Conservation (phyloP, 2,113 vertebrate species). For the Rhinolophus ferrumequinum region DNA sequence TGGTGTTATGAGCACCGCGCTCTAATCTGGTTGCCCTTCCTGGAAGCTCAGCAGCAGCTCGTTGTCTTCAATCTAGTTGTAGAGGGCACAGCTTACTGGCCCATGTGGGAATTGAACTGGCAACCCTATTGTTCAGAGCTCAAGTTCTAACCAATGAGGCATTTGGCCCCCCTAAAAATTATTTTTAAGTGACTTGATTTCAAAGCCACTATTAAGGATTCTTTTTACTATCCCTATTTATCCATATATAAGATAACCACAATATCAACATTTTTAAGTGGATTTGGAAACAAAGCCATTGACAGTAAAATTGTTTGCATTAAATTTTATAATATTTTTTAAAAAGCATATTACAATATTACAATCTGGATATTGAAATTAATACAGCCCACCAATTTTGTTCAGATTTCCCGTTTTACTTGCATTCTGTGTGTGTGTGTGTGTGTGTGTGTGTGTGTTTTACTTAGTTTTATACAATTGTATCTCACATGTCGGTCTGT, state of each 20-base stretch:
- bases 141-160: no score
- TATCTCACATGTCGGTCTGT: background rate
- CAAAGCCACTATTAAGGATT: constrained; percentile 37
- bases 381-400: background rate
- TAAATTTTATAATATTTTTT: background rate
- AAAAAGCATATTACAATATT: background rate
- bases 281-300: background rate
- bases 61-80: no score
- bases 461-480: background rate
- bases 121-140: no score
- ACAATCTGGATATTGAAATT: background rate
- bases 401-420: background rate
- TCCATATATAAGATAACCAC: background rate
- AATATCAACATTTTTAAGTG: background rate
- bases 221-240: background rate
- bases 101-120: no score
- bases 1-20: no score
- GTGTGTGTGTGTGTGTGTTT: background rate
- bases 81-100: no score
- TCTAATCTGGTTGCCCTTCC: no score
- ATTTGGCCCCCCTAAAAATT: background rate
- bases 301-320: background rate
- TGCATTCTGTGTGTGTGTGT: background rate
- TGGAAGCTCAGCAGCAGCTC: no score
- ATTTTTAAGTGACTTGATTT: constrained; percentile 70